A percentile compares a stretch with the other conserved stretches of the same genome.
Conservation (phyloP, 1,140 invertebrate genomes). For the Thrips palmi region DNA sequence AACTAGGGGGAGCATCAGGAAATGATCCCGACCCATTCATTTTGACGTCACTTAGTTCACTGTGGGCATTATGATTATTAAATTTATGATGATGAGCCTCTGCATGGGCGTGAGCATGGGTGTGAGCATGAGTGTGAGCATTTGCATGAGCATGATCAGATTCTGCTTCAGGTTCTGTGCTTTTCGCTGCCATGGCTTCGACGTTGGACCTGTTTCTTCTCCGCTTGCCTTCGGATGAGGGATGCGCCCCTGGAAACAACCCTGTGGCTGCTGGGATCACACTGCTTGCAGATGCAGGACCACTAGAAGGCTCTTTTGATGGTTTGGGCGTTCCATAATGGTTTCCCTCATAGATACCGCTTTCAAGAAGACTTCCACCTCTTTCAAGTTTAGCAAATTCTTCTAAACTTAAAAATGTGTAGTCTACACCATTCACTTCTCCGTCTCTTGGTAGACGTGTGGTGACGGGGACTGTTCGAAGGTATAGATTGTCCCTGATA, state of each 20-base stretch:
- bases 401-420: conserved; percentile 38
- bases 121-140: background rate
- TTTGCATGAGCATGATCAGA: background rate
- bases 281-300: conserved; percentile 15
- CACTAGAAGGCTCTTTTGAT: conserved; percentile 22
- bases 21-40: background rate
- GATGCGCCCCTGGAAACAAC: conserved; percentile 27
- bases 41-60: background rate
- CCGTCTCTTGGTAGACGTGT: conserved; percentile 35
- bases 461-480: conserved; percentile 48
- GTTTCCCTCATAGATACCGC: conserved; percentile 42
- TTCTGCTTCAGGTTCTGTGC: conserved; percentile 14
- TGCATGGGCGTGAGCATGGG: background rate
- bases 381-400: conserved; percentile 40
- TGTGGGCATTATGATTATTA: background rate
- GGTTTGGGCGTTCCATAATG: conserved; percentile 36
- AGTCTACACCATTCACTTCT: conserved; percentile 46
- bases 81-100: conserved; percentile 4
- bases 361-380: conserved; percentile 41
- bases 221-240: conserved; percentile 35
- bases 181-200: conserved; percentile 28
- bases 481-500: conserved; percentile 48
- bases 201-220: conserved; percentile 28
- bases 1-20: conserved; percentile 14
- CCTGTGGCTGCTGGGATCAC: conserved; percentile 11